Percentiles rank a stretch among this genome's conserved stretches.
Evolutionary conservation across 2,113 vertebrate species (phyloP).

Genomic region (Lycaon pictus): DNA sequence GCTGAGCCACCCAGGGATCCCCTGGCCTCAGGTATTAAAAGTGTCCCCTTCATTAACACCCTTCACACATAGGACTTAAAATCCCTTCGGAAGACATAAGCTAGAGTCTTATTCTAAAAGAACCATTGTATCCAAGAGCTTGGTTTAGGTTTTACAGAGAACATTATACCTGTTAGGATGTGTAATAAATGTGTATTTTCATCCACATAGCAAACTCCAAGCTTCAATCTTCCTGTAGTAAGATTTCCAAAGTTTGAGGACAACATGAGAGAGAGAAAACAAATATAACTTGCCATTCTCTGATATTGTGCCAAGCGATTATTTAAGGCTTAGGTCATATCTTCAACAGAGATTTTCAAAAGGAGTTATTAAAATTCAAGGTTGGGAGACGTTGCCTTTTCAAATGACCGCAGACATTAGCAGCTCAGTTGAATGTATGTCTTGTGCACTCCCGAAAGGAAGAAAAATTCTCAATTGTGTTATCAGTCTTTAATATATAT

Average conservation of each 20-base stretch:
- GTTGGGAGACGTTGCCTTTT: neutral
- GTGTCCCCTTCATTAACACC: neutral
- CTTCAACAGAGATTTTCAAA: neutral
- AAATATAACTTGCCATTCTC: neutral
- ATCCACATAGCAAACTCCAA: neutral
- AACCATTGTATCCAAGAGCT: neutral
- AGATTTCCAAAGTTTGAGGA: conserved; percentile 28
- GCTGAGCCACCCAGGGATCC: too few species aligned
- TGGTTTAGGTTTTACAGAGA: conserved; percentile 25
- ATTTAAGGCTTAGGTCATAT: neutral
- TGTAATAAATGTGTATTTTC: neutral
- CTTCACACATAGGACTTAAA: neutral
- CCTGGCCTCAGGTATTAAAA: neutral
- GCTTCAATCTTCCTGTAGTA: neutral
- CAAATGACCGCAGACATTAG: neutral
- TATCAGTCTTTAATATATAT: neutral
- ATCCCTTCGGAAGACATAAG: conserved; percentile 22
- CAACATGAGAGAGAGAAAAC: neutral
- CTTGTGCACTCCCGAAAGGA: neutral
- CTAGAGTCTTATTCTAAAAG: conserved; percentile 12
- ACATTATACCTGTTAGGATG: neutral
- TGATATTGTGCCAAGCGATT: neutral
- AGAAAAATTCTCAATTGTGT: neutral
- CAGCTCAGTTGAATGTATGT: neutral
- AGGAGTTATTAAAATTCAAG: conserved; percentile 3